Conservation (phyloP, 2,113 vertebrate species). For the Dissostichus mawsoni region DNA sequence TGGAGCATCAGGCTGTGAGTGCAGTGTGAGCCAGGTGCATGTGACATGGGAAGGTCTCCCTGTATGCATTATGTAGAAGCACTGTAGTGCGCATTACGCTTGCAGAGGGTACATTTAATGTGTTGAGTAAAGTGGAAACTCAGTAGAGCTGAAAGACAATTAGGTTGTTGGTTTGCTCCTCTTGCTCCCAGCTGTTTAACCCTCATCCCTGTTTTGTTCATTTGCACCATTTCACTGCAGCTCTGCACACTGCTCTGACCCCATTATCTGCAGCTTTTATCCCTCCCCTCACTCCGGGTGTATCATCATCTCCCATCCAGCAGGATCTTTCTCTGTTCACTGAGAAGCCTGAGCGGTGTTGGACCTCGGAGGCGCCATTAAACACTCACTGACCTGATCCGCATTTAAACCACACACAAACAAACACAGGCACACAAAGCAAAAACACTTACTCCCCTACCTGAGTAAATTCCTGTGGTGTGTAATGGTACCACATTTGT, state of each 20-base stretch:
- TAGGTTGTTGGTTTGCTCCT: constrained; percentile 12
- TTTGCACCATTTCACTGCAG: constrained; percentile 43
- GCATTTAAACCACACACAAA: constrained; percentile 4
- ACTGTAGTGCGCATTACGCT: neutral
- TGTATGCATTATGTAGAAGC: neutral
- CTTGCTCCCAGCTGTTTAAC: constrained; percentile 29
- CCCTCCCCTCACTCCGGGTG: constrained; percentile 8
- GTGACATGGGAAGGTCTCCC: neutral
- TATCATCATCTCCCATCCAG: constrained; percentile 29
- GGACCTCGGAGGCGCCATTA: neutral
- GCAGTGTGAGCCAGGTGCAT: neutral
- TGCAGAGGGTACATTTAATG: constrained; percentile 6
- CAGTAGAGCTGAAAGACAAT: constrained; percentile 27
- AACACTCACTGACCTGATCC: constrained; percentile 20
- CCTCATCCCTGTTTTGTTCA: constrained; percentile 35
- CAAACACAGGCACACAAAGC: neutral
- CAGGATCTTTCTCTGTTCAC: constrained; percentile 23
- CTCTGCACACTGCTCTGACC: constrained; percentile 36
- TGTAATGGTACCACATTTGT: neutral
- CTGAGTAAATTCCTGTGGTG: neutral
- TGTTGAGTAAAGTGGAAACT: constrained; percentile 6
- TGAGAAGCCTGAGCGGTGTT: constrained; percentile 10
- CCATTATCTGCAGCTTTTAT: constrained; percentile 42
- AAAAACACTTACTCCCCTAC: neutral
- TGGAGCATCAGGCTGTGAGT: neutral